These are phyloP conservation scores for Notoglanidium macrostoma DNA, from an alignment of 2,797 vertebrate genomes.

Conservation along the genomic window DNA sequence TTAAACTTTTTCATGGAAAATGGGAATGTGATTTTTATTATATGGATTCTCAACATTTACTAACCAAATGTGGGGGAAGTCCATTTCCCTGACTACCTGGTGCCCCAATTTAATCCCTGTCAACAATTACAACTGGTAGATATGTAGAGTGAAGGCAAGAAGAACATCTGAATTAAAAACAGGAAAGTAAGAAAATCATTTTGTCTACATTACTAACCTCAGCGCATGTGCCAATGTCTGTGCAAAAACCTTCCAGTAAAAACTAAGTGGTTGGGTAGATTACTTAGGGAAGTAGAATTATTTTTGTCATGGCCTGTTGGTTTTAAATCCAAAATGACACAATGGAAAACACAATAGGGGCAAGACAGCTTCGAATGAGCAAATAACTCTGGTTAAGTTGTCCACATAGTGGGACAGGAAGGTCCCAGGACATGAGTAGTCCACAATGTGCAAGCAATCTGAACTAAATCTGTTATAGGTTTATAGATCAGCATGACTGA, in stretches of 20 bases:
- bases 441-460: background rate
- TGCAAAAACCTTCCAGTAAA: slow-evolving; percentile 38
- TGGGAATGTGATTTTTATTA: background rate
- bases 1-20: background rate
- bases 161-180: background rate
- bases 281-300: slow-evolving; percentile 4
- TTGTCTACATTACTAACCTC: slow-evolving; percentile 8
- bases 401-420: slow-evolving; percentile 30
- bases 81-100: background rate
- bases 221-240: slow-evolving; percentile 23
- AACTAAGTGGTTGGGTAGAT: slow-evolving; percentile 34
- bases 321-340: slow-evolving; percentile 44
- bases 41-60: background rate
- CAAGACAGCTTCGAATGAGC: slow-evolving; percentile 19
- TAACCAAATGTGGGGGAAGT: background rate
- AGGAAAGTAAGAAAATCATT: slow-evolving; percentile 8
- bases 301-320: slow-evolving; percentile 37
- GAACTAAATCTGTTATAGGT: slow-evolving; percentile 3
- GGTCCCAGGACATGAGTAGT: slow-evolving; percentile 28
- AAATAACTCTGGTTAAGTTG: slow-evolving; percentile 28
- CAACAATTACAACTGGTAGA: background rate
- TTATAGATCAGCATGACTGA: slow-evolving; percentile 18
- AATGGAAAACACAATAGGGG: slow-evolving; percentile 37
- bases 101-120: background rate
- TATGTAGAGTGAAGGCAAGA: background rate